Percentiles rank a stretch among this genome's conserved stretches.
Conservation (phyloP, 2,797 vertebrate genomes). For the Phalanger gymnotis region DNA sequence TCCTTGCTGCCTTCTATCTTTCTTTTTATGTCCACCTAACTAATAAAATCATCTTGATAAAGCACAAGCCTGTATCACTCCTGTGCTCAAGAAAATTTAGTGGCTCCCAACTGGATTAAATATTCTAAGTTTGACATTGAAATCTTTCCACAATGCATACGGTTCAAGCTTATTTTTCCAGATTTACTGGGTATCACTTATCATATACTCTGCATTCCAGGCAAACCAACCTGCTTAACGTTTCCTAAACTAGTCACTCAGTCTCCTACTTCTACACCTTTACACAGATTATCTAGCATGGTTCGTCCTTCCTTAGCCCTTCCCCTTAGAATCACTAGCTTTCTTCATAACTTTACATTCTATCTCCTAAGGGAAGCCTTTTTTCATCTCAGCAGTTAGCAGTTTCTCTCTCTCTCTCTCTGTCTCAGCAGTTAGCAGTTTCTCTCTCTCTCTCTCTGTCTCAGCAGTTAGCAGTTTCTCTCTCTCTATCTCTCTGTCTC, state of each 20-base stretch:
- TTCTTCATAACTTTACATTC: neutral
- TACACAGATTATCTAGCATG: neutral
- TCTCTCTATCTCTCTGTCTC: no score
- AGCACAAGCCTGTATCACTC: neutral
- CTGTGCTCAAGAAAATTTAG: neutral
- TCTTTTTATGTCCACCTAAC: constrained; percentile 9
- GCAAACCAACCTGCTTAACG: neutral
- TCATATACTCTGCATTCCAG: neutral
- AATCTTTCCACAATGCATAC: neutral
- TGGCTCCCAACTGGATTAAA: neutral
- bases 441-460: neutral
- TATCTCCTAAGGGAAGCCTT: neutral
- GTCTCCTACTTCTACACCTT: neutral
- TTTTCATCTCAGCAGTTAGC: neutral
- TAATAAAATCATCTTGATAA: neutral
- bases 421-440: neutral
- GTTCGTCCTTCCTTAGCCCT: neutral
- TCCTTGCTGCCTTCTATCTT: neutral
- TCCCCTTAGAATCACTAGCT: neutral
- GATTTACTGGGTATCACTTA: neutral
- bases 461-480: no score
- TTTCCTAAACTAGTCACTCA: neutral
- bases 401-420: neutral
- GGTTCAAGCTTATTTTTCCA: neutral
- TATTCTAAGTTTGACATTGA: neutral